Percentiles rank a stretch among this genome's conserved stretches.
Conservation (phyloP, 1,140 invertebrate species). For the Drosophila micromelanica region DNA sequence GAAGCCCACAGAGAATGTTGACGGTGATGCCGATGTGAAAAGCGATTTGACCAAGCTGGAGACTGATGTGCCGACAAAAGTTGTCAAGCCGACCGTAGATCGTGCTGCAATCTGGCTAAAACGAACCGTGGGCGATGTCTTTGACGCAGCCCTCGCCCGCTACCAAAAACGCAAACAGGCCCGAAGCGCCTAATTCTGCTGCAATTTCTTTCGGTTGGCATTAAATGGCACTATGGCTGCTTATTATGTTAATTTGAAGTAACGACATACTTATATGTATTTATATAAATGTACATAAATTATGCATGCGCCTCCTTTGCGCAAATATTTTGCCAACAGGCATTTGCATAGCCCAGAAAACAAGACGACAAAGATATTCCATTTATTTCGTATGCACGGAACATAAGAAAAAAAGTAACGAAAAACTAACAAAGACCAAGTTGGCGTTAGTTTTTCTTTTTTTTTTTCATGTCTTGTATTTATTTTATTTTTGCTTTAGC, state of each 20-base stretch:
- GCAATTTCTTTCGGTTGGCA: slow-evolving; percentile 18
- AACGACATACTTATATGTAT: background rate
- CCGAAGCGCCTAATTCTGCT: slow-evolving; percentile 55
- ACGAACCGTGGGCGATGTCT: slow-evolving; percentile 91
- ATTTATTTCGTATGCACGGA: slow-evolving; percentile 67
- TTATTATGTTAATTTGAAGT: slow-evolving; percentile 63
- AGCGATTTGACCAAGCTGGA: slow-evolving; percentile 6
- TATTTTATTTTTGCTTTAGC: slow-evolving; percentile 60
- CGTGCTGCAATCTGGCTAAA: slow-evolving; percentile 93
- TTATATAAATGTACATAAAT: slow-evolving; percentile 36
- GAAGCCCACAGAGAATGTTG: background rate
- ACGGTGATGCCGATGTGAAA: slow-evolving; percentile 6
- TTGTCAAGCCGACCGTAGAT: slow-evolving; percentile 42
- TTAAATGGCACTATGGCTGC: slow-evolving; percentile 17
- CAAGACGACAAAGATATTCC: slow-evolving; percentile 56
- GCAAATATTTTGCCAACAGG: slow-evolving; percentile 64
- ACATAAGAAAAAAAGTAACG: slow-evolving; percentile 31
- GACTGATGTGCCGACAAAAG: slow-evolving; percentile 13
- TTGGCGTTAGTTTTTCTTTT: slow-evolving; percentile 43
- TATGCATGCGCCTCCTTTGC: slow-evolving; percentile 35
- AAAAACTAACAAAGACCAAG: slow-evolving; percentile 55
- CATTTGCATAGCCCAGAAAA: slow-evolving; percentile 42
- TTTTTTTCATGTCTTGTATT: slow-evolving; percentile 44
- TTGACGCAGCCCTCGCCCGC: slow-evolving; percentile 91
- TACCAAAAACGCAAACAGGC: slow-evolving; percentile 91